Evolutionary conservation across 2,113 vertebrate species (phyloP), one percentile per base, ranked within the genome.

Genomic region (Pyrgilauda ruficollis): DNA sequence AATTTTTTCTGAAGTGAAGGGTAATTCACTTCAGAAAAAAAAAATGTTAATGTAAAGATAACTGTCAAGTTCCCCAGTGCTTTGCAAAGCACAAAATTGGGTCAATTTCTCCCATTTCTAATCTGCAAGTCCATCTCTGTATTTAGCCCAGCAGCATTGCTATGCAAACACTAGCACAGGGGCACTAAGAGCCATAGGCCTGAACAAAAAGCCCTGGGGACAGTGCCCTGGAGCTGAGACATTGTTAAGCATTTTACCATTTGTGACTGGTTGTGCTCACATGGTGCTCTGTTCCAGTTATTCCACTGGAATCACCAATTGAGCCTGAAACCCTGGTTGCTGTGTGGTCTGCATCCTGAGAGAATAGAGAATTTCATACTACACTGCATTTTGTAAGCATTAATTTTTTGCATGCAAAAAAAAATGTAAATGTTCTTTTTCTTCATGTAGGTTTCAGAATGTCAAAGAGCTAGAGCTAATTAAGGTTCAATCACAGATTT

Each of bases 331-430:
- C 20, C 55, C 78, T 93, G 83, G 91, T 87, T 87, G 77, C 77
- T 97, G 62, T 92, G 77, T 95, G 90, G 93, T 96, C 89, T 93
- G 59, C 47, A 88, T 91, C 82, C 91, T 86, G 67, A 92, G 73
- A 97, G 82, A 97, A 84, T 9, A 82, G 47, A 84, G 50, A 41
- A 94, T 96, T 97, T 97, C 89, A 87, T 92, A 91, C 81, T 89
- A 79, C 64, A 37, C 12, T 94, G 86, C 53, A 74, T 94, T 97
- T 89, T 67, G 81, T 96, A 97, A 98, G 95, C 87, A 96, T 90
- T 76, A 81, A 94, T 95, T 95, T 96, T 85, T 92, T 96, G 91
- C 67, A 67, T 79, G 83, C 46, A 92, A 96, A 94, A 44, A 86
- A 35, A 87, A 49, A 15, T 4, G 30, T 73, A 94, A 96, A 92